Base-by-base conservation (phyloP, 2,113 vertebrate species). In the Callithrix jacchus region DNA sequence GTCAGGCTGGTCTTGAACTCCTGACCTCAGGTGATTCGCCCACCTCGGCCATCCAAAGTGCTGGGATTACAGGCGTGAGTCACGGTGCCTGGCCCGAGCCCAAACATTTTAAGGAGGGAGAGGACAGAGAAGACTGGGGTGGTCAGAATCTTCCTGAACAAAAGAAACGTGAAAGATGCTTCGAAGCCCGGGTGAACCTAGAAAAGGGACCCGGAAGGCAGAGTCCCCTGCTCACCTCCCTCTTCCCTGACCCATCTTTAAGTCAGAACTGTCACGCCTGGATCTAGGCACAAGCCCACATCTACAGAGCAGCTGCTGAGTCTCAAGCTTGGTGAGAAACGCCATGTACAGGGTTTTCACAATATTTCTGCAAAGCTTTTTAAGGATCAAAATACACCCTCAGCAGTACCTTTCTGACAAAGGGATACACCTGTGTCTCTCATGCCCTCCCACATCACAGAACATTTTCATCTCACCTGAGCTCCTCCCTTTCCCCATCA, bases 291-390 rank as follows among this genome's bases (percentile, higher is more conserved):
- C 0, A 21, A 49, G 32, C 20, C 27, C 0, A 2, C 16, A n/a
- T 10, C 27, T 0, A 0, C 6, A 9, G 73, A 40, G 64, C 74
- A 42, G 52, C 30, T 0, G 1, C 82, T 40, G 61, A 5, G 0
- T 20, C 11, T 27, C 0, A 0, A 10, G 81, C 35, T 0, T 6
- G 0, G 30, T 32, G 6, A 2, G 11, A 10, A 11, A 21, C 0
- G 30, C 45, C n/a, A 3, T 1, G 1, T 13, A 2, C 0, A 0
- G 47, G 45, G 1, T 3, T 21, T 0, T 14, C 70, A 30, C 35
- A 14, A 3, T 4, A 0, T 30, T 20, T 40, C 23, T 17, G 16
- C n/a, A 16, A 10, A 14, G 40, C 5, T 70, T 42, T 18, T 0
- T 3, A 9, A 40, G 52, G 35, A 10, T 0, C 3, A 4, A 68